Evolutionary conservation across 2,888 invertebrate genomes (phyloP), one percentile per base, ranked within the genome.

Genomic region (Drosophila prolongata): DNA sequence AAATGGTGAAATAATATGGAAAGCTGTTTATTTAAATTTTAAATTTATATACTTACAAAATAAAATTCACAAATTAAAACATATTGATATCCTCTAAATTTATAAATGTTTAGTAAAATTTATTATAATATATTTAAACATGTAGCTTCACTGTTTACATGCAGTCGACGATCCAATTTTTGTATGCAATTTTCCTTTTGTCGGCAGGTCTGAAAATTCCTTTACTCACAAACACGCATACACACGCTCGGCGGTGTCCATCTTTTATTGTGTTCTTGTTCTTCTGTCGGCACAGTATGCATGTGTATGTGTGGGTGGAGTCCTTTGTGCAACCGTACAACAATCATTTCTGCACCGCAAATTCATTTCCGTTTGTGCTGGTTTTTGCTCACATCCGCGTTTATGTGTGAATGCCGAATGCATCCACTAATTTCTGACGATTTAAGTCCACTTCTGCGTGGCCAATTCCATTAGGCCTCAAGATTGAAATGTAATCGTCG

Each of bases 301-400:
- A n/a, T 42, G 4, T 34, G 10, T 24, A 19, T 52, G 38, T 69
- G 27, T 60, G 43, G 35, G 52, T 69, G 49, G 61, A 50, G 79
- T 49, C 74, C 82, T 79, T 87, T 87, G 83, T 83, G 75, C 73
- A 75, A 79, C 79, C 78, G 75, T 66, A 75, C 72, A 83, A 87
- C 86, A 87, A 82, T 80, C 88, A 85, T 78, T 80, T 79, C 82
- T 78, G 72, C 86, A 75, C 83, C 86, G 74, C 82, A 79, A 83
- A 85, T 83, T 87, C 83, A 83, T 83, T 83, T 83, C 86, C 88
- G 86, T 58, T 77, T 72, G 76, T 42, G 54, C 72, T 72, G 55
- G 53, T 67, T 84, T 69, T 54, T 34, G 34, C 61, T 35, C 30
- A 35, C 49, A 19, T 61, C 37, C 58, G 46, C 27, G 44, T 38